Evolutionary conservation across 2,888 invertebrate species (phyloP), one percentile per base, ranked within the genome.

Genomic region (Anoncus sp.): DNA sequence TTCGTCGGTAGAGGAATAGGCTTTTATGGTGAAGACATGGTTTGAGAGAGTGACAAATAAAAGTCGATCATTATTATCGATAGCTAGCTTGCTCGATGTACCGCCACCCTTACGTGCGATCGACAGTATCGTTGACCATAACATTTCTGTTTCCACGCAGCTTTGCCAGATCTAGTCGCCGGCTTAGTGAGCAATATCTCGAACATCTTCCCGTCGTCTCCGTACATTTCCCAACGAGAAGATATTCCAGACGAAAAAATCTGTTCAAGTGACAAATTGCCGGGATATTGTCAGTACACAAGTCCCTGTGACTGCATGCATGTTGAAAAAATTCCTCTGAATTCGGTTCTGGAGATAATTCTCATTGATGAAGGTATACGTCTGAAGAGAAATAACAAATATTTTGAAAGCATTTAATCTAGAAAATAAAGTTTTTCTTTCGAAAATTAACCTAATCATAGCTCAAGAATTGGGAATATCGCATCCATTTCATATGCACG

Each of bases 401-500:
- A 22, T 57, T 38, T 55, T 18, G 14, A 57, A 10, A 9, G 14
- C 22, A 16, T 43, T 18, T 4, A 22, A 40, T 43, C 24, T 59
- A 16, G 40, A 22, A 60, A 43, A 38, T 38, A 9, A 38, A 31
- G 3, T 38, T 38, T 38, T 38, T 10, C 10, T 31, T 31, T 31
- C 31, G 31, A 31, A 5, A 31, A 31, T 31, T 3, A 31, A 38
- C 10, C 2, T 38, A 6, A 38, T 38, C 92, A n/a, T 91, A 95
- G 96, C 96, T 45, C 95, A 96, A 93, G 94, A 95, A 62, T 94
- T 94, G 2, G 96, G 95, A 88, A 92, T 97, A 16, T 96, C 96
- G 62, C 97, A 97, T 92, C 97, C 97, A 0, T 97, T 97, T 92
- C 97, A 97, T 91, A 92, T 97, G 67, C 97, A 97, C 88, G 97